Conservation (phyloP, 2,888 invertebrate species). For the Hanleya hanleyi region DNA sequence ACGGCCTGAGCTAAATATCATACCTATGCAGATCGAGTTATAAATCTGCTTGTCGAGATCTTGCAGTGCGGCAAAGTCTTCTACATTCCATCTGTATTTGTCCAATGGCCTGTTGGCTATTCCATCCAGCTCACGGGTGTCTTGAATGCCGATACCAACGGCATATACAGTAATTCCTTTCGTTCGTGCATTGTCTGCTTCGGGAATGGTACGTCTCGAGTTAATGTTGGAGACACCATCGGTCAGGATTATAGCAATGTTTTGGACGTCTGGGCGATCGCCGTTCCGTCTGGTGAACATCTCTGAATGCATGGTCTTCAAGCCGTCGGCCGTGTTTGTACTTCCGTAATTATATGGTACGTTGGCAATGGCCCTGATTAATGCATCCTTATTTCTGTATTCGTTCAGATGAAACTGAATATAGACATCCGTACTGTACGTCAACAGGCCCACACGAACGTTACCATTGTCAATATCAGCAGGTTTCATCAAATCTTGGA, state of each 20-base stretch:
- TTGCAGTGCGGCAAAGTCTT: background rate
- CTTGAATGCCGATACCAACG: conserved; percentile 39
- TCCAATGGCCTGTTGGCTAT: background rate
- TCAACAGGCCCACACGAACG: conserved; percentile 57
- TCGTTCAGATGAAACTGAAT: conserved; percentile 53
- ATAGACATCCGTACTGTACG: conserved; percentile 50
- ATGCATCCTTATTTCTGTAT: conserved; percentile 36
- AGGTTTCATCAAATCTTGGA: conserved; percentile 39
- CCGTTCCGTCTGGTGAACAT: conserved; percentile 57
- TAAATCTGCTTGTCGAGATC: background rate
- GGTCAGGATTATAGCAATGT: conserved; percentile 61
- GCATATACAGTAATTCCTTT: conserved; percentile 39
- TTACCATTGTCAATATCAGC: conserved; percentile 52
- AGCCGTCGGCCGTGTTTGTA: conserved; percentile 66
- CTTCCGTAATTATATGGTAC: conserved; percentile 58
- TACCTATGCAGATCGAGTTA: background rate
- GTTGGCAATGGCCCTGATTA: conserved; percentile 48
- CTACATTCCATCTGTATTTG: background rate
- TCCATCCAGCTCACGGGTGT: background rate
- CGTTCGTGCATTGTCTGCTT: conserved; percentile 46
- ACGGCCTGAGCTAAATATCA: too few relatives aligned
- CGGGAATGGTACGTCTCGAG: conserved; percentile 55
- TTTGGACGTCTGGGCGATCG: conserved; percentile 54
- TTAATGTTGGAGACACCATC: conserved; percentile 67
- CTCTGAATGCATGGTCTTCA: conserved; percentile 50